Evolutionary conservation across 2,888 invertebrate species (phyloP).

Genomic region (Oscheius sp.): DNA sequence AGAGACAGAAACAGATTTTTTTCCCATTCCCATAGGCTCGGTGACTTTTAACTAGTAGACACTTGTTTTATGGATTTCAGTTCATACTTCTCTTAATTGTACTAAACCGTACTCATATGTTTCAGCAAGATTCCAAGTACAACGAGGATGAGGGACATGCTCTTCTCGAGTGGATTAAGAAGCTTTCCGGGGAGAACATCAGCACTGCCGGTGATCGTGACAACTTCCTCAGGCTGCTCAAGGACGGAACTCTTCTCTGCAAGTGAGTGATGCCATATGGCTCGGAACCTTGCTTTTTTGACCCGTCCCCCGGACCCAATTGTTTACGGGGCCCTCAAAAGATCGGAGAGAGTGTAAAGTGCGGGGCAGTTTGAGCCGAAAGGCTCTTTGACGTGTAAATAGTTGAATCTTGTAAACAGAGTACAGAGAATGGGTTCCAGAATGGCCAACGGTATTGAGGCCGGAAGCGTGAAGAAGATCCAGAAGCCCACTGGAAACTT

Average conservation of each 20-base stretch:
- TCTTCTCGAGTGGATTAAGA: constrained; percentile 90
- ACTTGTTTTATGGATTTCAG: no score
- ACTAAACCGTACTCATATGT: background rate
- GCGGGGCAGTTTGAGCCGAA: constrained; percentile 5
- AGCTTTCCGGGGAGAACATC: constrained; percentile 86
- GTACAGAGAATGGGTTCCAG: constrained; percentile 76
- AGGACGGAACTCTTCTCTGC: constrained; percentile 91
- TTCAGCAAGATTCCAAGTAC: constrained; percentile 95
- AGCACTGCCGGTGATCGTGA: constrained; percentile 85
- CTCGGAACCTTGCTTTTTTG: background rate
- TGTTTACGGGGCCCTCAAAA: constrained; percentile 20
- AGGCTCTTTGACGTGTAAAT: background rate
- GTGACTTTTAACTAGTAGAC: no score
- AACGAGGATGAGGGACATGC: constrained; percentile 92
- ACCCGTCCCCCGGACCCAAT: background rate
- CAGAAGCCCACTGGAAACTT: constrained; percentile 91
- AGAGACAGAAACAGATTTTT: no score
- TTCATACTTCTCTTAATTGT: no score
- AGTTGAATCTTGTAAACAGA: background rate
- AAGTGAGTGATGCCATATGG: constrained; percentile 78
- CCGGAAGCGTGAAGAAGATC: constrained; percentile 89
- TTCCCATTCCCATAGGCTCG: no score
- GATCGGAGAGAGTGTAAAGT: constrained; percentile 16
- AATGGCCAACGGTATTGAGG: constrained; percentile 86
- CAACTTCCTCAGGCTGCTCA: constrained; percentile 89